A percentile compares a stretch with the other conserved stretches of the same genome.
phyloP scores from a whole-genome alignment of 2,888 invertebrate genomes.

The Pseudanteris insignis region DNA sequence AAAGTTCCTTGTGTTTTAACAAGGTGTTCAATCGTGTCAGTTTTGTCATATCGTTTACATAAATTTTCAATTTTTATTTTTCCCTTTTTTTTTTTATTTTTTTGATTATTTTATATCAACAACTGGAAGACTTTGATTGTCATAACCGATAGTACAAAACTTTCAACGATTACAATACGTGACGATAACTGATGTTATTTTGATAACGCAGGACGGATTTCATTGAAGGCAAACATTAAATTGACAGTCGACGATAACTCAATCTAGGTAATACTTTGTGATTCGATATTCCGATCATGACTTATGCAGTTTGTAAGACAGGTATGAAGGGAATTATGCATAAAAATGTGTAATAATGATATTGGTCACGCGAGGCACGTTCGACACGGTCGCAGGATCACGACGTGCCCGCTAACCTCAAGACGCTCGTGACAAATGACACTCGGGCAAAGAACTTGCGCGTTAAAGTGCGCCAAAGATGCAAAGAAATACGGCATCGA shows the following conservation, averaged over 20 bases:
- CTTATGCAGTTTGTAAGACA: conserved; percentile 10
- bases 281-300: not conserved
- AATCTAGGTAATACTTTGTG: too few species aligned
- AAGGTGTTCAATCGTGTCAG: conserved; percentile 39
- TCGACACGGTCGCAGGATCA: conserved; percentile 16
- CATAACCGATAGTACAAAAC: too few species aligned
- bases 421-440: conserved; percentile 30
- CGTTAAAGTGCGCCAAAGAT: conserved; percentile 2
- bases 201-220: too few species aligned
- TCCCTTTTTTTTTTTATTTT: too few species aligned
- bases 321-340: conserved; percentile 3
- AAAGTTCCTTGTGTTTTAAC: conserved; percentile 38
- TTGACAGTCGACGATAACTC: too few species aligned
- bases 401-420: conserved; percentile 23
- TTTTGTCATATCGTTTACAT: conserved; percentile 28
- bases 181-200: too few species aligned
- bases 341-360: conserved; percentile 12
- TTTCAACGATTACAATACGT: too few species aligned
- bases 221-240: too few species aligned
- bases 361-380: conserved; percentile 24
- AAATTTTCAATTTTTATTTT: too few species aligned
- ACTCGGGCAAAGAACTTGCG: conserved; percentile 13
- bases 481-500: conserved; percentile 6
- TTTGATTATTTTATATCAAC: too few species aligned
- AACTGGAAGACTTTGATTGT: too few species aligned